Evolutionary conservation across 2,888 invertebrate genomes (phyloP), one percentile per base, ranked within the genome.

Genomic region (Pheosia tremula): DNA sequence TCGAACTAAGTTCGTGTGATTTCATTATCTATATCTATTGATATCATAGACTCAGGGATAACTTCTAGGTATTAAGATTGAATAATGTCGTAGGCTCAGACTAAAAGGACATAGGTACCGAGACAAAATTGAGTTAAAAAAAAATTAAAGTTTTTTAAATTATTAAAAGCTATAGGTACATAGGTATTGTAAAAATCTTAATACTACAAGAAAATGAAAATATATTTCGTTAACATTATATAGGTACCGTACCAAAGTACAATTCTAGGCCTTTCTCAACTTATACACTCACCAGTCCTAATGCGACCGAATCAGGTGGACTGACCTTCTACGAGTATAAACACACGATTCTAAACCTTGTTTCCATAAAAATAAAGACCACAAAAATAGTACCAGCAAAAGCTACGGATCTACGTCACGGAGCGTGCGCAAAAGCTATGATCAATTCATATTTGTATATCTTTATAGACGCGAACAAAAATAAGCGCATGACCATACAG

Each of bases 251-350:
- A 43, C 43, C 9, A 9, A 43, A 43, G 9, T 43, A 43, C 43
- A 7, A 4, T 13, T 24, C 24, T 13, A 83, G 79, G 79, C 79
- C 79, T 82, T 76, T 84, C 81, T 81, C 79, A 74, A 88, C 24
- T 86, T 76, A 75, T 79, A 84, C 86, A 82, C 79, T 83, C 86
- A 81, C 87, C 72, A 80, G 78, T 81, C 90, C 90, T 84, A 88
- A 89, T 89, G 89, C 80, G 89, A 87, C 82, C 63, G 79, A 74
- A 82, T 88, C 89, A 89, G 87, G 89, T 90, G 89, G 82, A 86
- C 84, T 82, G 80, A 83, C 24, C 24, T 81, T 80, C 83, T 78
- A 72, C 64, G 69, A 74, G 53, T 50, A 72, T 73, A 62, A 78
- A 55, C 10, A 56, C 36, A 56, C 60, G 36, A 71, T 50, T 72